These are phyloP conservation scores for Oxyteleia sp. DNA, from an alignment of 2,888 invertebrate genomes.

Conservation along the genomic window DNA sequence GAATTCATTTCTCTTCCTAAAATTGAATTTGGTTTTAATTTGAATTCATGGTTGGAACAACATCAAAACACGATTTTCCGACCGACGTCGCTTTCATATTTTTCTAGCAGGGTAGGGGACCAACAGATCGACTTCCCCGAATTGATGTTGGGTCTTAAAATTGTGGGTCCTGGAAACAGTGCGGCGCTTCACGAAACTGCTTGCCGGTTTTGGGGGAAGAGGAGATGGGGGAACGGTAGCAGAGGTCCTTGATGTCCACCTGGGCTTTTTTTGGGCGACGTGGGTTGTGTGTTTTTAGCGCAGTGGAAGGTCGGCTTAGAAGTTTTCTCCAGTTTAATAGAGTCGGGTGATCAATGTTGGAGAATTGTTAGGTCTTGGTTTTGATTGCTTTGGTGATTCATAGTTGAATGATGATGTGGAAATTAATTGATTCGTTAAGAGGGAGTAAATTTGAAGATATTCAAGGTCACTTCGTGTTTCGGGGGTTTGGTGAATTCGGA, in stretches of 20 bases:
- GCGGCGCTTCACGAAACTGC: neutral
- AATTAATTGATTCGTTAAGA: neutral
- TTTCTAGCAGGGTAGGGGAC: too few relatives aligned
- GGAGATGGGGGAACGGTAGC: neutral
- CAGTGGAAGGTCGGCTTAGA: neutral
- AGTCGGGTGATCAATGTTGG: neutral
- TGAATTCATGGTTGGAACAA: too few relatives aligned
- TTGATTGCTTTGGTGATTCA: neutral
- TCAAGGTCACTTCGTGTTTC: neutral
- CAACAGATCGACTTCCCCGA: neutral
- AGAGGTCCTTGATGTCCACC: neutral
- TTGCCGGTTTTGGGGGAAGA: neutral
- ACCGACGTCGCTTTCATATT: too few relatives aligned
- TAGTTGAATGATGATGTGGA: neutral
- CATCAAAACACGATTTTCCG: too few relatives aligned
- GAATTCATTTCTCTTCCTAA: too few relatives aligned
- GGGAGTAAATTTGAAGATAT: neutral
- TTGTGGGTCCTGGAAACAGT: neutral
- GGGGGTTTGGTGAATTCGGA: neutral
- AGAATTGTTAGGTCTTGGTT: neutral
- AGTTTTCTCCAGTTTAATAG: neutral
- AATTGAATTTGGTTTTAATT: too few relatives aligned
- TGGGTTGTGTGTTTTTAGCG: neutral
- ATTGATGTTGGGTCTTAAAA: neutral
- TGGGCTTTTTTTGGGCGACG: neutral